Conservation (phyloP, 2,797 vertebrate genomes). For the Jordanella pulchra region DNA sequence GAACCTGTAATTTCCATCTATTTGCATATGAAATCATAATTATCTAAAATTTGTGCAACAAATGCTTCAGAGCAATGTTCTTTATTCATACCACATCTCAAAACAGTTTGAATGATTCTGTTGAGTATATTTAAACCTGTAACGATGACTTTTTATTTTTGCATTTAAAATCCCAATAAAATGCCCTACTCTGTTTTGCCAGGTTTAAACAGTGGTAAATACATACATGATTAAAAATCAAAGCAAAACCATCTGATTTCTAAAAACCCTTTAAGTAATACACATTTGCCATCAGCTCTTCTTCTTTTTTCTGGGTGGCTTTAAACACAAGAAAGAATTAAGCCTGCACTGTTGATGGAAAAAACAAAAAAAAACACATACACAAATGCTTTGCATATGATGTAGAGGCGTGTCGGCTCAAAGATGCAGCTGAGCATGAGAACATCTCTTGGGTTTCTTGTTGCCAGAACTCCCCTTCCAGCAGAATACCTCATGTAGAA, state of each 20-base stretch:
- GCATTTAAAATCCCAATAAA: background rate
- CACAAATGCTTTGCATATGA: slow-evolving; percentile 39
- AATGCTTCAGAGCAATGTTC: background rate
- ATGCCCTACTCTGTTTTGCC: background rate
- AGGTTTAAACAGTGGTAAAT: too few relatives aligned
- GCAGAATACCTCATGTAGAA: slow-evolving; percentile 41
- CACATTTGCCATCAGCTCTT: slow-evolving; percentile 27
- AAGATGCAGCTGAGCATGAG: slow-evolving; percentile 58
- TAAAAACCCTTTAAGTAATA: slow-evolving; percentile 29
- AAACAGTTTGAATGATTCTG: background rate
- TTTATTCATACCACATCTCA: background rate
- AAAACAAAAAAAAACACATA: background rate
- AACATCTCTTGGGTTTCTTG: slow-evolving; percentile 54
- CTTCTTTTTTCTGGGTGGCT: slow-evolving; percentile 14
- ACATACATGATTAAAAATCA: too few relatives aligned
- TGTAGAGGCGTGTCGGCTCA: slow-evolving; percentile 42
- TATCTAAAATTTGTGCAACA: background rate
- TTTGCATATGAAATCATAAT: background rate
- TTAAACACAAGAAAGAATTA: slow-evolving; percentile 37
- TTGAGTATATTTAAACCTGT: background rate
- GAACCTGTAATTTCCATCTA: too few relatives aligned
- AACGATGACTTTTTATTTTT: background rate
- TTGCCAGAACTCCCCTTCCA: slow-evolving; percentile 49
- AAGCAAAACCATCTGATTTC: slow-evolving; percentile 34
- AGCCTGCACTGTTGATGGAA: slow-evolving; percentile 47